Percentiles rank a stretch among this genome's conserved stretches.
Evolutionary conservation across 1,140 invertebrate species (phyloP).

Genomic region (Lethrus apterus): DNA sequence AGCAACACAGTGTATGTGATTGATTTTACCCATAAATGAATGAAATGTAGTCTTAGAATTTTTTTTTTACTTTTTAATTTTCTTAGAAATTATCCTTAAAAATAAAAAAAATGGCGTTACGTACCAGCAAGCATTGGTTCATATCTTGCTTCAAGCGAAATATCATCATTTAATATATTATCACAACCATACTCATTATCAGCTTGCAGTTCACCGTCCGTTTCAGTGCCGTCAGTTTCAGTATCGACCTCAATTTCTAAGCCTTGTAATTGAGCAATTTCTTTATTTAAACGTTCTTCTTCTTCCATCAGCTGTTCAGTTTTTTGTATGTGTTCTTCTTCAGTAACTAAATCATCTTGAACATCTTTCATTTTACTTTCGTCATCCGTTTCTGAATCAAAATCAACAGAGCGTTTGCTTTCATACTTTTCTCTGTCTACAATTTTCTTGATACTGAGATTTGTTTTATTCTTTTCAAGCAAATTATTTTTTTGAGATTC

Average conservation of each 20-base stretch:
- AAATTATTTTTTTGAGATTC: constrained; percentile 12
- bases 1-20: no score
- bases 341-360: constrained; percentile 36
- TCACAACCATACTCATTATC: constrained; percentile 43
- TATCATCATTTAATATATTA: constrained; percentile 28
- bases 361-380: constrained; percentile 35
- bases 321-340: constrained; percentile 40
- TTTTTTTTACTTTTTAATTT: constrained; percentile 1
- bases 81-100: neutral
- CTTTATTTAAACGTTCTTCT: constrained; percentile 70
- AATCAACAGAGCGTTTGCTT: constrained; percentile 15
- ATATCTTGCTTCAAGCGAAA: constrained; percentile 53
- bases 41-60: no score
- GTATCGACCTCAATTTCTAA: constrained; percentile 76
- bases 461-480: constrained; percentile 32
- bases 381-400: constrained; percentile 42
- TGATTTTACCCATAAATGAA: no score
- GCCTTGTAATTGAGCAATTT: constrained; percentile 71
- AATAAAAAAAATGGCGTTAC: neutral
- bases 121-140: constrained; percentile 60
- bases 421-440: constrained; percentile 25
- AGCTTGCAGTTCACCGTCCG: constrained; percentile 58
- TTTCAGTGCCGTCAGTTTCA: constrained; percentile 71
- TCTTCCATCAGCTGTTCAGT: constrained; percentile 62
- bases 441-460: constrained; percentile 31